These are phyloP conservation scores for Caretta caretta DNA, from an alignment of 2,113 vertebrate genomes.

Conservation along the genomic window DNA sequence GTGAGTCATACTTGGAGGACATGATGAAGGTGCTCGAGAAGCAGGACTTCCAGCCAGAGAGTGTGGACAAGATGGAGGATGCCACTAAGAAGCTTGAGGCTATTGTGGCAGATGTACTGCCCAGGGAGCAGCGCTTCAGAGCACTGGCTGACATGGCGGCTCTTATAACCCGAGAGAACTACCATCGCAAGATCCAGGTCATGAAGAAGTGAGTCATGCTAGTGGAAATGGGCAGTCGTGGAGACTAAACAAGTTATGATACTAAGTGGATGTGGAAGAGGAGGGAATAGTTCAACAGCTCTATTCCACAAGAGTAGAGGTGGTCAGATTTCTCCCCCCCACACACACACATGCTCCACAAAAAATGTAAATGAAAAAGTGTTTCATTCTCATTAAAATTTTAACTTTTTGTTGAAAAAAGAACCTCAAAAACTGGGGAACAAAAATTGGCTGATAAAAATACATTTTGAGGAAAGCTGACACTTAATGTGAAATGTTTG, in stretches of 20 bases:
- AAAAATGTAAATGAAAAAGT: not conserved
- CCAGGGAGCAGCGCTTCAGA: conserved; percentile 85
- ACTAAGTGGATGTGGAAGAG: not conserved
- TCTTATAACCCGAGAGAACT: conserved; percentile 83
- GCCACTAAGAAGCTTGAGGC: conserved; percentile 86
- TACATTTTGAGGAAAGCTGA: not conserved
- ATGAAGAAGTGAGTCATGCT: conserved; percentile 75
- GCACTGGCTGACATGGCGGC: conserved; percentile 83
- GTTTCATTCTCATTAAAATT: not conserved
- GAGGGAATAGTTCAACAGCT: not conserved
- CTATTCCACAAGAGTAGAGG: not conserved
- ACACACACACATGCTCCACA: not conserved
- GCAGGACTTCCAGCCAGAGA: conserved; percentile 76
- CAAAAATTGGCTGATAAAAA: not conserved
- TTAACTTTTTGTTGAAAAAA: not conserved
- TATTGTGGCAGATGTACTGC: conserved; percentile 84
- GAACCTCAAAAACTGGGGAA: not conserved
- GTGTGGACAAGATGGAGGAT: conserved; percentile 77
- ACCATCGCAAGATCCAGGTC: conserved; percentile 84
- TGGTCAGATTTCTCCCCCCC: not conserved
- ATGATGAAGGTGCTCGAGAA: conserved; percentile 80
- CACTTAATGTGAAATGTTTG: not conserved
- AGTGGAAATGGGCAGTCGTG: fast-evolving
- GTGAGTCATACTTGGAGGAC: conserved; percentile 87
- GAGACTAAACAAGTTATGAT: not conserved